Conservation (phyloP, 1,140 invertebrate species). For the Temnothorax nylanderi region DNA sequence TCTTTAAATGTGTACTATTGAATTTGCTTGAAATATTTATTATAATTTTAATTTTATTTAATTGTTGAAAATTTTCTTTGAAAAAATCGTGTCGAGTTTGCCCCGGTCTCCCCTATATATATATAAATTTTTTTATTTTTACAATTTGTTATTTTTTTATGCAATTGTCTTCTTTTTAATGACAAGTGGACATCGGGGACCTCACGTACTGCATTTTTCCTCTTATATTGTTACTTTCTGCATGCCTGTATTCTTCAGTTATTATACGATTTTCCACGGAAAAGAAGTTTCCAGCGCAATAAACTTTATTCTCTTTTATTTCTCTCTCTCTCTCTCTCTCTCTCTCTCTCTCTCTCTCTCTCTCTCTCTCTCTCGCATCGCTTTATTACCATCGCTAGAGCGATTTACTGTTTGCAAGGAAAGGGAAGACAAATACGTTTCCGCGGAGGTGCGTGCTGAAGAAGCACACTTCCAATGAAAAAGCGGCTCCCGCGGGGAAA, state of each 20-base stretch:
- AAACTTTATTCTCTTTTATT: conserved; percentile 7
- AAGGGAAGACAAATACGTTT: conserved; percentile 34
- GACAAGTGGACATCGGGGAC: not conserved
- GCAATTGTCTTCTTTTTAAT: not conserved
- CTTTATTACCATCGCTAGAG: conserved; percentile 37
- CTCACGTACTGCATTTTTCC: not conserved
- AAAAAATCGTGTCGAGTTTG: too few species aligned
- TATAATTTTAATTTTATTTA: too few species aligned
- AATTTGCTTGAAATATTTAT: too few species aligned
- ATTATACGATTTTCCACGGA: not conserved
- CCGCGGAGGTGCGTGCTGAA: not conserved
- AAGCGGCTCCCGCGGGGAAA: not conserved
- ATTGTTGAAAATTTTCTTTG: too few species aligned
- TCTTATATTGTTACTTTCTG: not conserved
- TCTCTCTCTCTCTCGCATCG: not conserved
- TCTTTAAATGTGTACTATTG: too few species aligned
- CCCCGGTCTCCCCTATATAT: too few species aligned
- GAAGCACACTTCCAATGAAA: conserved; percentile 7
- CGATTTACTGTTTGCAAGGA: not conserved
- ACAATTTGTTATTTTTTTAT: not conserved
- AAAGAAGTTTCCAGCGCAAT: not conserved
- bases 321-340: not conserved
- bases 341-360: not conserved
- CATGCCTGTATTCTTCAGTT: not conserved
- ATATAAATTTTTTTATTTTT: not conserved